Base-by-base conservation (phyloP, 1,140 invertebrate species). In the Daktulosphaira vitifoliae region DNA sequence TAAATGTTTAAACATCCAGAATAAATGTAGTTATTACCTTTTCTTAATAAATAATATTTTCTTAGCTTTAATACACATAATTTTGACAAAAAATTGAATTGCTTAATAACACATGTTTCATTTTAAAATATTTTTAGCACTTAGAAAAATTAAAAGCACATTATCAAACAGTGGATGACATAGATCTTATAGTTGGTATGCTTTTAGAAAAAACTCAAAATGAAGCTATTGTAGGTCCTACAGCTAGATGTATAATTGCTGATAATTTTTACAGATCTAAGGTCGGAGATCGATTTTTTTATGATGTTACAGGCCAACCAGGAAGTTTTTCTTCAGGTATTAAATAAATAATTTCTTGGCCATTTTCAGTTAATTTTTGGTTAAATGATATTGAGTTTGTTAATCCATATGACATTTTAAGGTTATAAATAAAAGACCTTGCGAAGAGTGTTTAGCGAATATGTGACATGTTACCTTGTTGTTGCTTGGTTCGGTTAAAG, bases 181-280 rank as follows among this genome's bases (percentile, higher is more conserved):
- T 94, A n/a, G 92, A 95, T 73, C 77, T 94, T 1, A 81, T 90
- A 65, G 80, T 91, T 20, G 89, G 88, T n/a, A 83, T 86, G 37
- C 82, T 92, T 74, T 80, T 86, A 1, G 91, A 94, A 73, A 73
- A 72, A n/a, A 76, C 81, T 2, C 72, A 81, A 1, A 76, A 81
- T 0, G 84, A 82, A 7, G 84, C 83, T 2, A 70, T 89, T 15
- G 74, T 92, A 2, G 92, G 92, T 13, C 88, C 88, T 1, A 93
- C 89, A 1, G 89, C 92, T 70, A 82, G 81, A 8, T 94, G 89
- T 71, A 82, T 95, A 25, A 81, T 96, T 20, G 84, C 81, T 2
- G 87, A 89, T 71, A 91, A 95, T 75, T 91, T 96, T 72, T 76
- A 81, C 0, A 78, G 83, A 54, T 78, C 86, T 3, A 86, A 84